These are phyloP conservation scores for Plestiodon gilberti DNA, from an alignment of 2,113 vertebrate species.

Conservation along the genomic window DNA sequence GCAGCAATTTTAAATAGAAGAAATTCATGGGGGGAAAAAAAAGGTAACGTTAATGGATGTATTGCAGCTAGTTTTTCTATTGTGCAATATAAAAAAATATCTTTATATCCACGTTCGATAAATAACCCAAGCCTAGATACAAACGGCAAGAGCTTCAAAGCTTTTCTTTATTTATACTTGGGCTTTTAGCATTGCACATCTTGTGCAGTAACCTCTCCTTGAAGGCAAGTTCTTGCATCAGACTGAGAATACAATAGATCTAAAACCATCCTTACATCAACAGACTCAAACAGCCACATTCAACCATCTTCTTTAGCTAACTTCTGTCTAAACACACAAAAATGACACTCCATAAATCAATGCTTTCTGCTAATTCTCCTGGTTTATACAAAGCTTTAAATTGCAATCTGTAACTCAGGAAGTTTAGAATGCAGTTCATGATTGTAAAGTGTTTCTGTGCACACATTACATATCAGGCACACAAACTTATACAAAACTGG, in stretches of 20 bases:
- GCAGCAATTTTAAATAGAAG: neutral
- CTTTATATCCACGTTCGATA: accelerated
- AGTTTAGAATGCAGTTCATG: constrained; percentile 56
- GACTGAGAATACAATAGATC: constrained; percentile 36
- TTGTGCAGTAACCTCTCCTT: constrained; percentile 38
- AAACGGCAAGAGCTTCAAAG: constrained; percentile 55
- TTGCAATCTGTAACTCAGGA: constrained; percentile 65
- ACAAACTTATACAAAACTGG: constrained; percentile 65
- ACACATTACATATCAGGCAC: constrained; percentile 60
- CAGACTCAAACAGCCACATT: constrained; percentile 58
- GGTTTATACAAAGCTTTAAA: constrained; percentile 67
- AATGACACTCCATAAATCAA: constrained; percentile 49
- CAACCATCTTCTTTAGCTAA: constrained; percentile 57
- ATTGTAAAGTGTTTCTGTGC: constrained; percentile 59
- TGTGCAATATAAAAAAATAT: accelerated
- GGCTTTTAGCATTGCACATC: constrained; percentile 63
- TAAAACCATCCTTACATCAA: constrained; percentile 32
- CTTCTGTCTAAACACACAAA: constrained; percentile 52
- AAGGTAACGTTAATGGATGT: neutral
- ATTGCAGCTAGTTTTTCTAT: accelerated
- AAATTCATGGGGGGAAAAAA: neutral
- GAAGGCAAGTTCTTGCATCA: constrained; percentile 1
- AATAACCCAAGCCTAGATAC: neutral
- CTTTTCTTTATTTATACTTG: constrained; percentile 71
- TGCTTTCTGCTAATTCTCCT: constrained; percentile 56